phyloP scores from a whole-genome alignment of 2,113 vertebrate species.

The Bubo blakistoni region DNA sequence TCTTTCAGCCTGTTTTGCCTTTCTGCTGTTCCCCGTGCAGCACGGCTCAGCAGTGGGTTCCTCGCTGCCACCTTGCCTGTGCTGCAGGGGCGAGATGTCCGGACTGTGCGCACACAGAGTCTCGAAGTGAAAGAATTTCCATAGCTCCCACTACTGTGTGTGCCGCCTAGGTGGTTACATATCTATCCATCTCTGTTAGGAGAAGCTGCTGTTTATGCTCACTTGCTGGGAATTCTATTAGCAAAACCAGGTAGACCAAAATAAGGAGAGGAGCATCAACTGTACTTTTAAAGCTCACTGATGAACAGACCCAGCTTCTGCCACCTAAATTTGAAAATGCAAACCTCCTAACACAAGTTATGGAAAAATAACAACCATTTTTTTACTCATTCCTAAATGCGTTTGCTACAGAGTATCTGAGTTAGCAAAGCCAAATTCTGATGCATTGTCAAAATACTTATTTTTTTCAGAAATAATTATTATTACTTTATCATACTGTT shows the following conservation, averaged over 20 bases:
- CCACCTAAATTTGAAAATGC: not conserved
- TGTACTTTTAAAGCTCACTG: not conserved
- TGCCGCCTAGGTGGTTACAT: not conserved
- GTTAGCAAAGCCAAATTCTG: not conserved
- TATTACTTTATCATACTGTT: not conserved
- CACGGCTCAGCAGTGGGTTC: not conserved
- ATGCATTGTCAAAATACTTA: not conserved
- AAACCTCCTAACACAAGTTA: not conserved
- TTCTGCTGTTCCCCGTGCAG: not conserved
- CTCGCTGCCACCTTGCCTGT: not conserved
- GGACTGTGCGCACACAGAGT: rapidly evolving
- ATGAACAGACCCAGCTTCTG: not conserved
- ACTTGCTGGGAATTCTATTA: not conserved
- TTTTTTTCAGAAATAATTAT: not conserved
- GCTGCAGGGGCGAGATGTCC: not conserved
- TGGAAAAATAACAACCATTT: not conserved
- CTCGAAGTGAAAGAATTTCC: not conserved
- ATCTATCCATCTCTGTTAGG: not conserved
- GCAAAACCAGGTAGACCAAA: not conserved
- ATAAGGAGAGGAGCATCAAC: not conserved
- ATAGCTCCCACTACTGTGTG: rapidly evolving
- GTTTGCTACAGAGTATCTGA: not conserved
- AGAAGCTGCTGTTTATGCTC: not conserved
- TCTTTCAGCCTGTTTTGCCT: not conserved
- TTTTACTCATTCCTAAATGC: not conserved